Base-by-base conservation (phyloP, 2,888 invertebrate species). In the Alitta virens region DNA sequence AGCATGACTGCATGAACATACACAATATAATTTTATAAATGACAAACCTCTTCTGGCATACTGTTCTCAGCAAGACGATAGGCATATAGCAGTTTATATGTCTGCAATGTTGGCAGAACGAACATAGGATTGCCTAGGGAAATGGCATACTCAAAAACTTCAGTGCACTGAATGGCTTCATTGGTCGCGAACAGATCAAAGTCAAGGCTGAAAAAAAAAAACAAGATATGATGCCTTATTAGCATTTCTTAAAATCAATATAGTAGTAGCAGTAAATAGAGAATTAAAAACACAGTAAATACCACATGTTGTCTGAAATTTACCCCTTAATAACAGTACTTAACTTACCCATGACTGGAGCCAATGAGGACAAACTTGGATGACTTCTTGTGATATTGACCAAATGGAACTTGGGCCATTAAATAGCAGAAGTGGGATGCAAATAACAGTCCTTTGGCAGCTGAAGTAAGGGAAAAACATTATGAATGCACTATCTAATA, bases 341-440 rank as follows among this genome's bases (percentile, higher is more conserved):
- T n/a, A n/a, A 67, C 67, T 68, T 67, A 79, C 78, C 72, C 75
- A 69, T 90, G 86, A 73, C 89, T 88, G 5, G 90, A 87, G 63
- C 94, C 91, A 68, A 96, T 86, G 53, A 96, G 86, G 57, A 92
- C 88, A 65, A 94, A 85, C 75, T 92, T 92, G 1, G 86, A 85
- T 5, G 81, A 75, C 81, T 85, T 75, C 79, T 78, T 70, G 80
- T 84, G 70, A 84, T 76, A 89, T 81, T 74, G 80, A 25, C 85
- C 84, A 80, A 88, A 86, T 56, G 85, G 86, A 64, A 87, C 86
- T 74, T 91, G 90, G 1, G 90, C 94, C 84, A 94, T 89, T 74
- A 99, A 84, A 85, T 96, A 97, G 83, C 96, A 97, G 83, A 98
- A 94, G 82, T 98, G 97, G 25, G 96, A 93, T 1, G 93, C 95